Evolutionary conservation across 2,888 invertebrate genomes (phyloP), one percentile per base, ranked within the genome.

Genomic region (Chloroclysta siterata): DNA sequence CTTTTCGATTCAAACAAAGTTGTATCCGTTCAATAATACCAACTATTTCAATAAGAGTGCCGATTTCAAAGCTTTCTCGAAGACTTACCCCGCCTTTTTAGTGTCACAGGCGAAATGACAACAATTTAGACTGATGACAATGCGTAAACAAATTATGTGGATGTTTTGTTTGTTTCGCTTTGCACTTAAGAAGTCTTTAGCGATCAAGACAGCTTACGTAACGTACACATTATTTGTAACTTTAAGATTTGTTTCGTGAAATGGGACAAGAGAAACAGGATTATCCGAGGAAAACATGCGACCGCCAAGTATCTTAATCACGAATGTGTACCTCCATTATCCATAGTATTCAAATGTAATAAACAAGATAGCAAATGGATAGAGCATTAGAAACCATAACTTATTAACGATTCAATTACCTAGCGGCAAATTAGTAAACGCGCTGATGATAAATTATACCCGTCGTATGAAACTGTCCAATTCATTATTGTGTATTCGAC

Each of bases 1-100:
- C 29, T 42, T 53, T 60, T 53, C 29, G n/a, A 42, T 33, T 48
- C 22, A 11, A 55, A 14, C 51, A 5, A 53, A 48, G 50, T 61
- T 63, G 63, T 66, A 64, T 56, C 29, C 41, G 36, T 56, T 17
- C 36, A 48, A 53, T 57, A 57, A 63, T 50, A 60, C 53, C 15
- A 56, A 60, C 46, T n/a, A 65, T 57, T 63, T 58, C 50, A 63
- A 61, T 63, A 53, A 57, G 46, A 57, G 56, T 62, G 33, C 46
- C 57, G 51, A 63, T 52, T 14, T 62, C 55, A 41, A 60, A 64
- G 62, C 39, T 42, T 62, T 57, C 53, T 22, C 28, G 2, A 42
- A 56, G 13, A 55, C 46, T 51, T 39, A 11, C n/a, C 14, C 62
- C 65, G 63, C 63, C 64, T 59, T 65, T 68, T 66, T 47, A 41